phyloP scores from a whole-genome alignment of 2,113 vertebrate genomes.

The Papio anubis region DNA sequence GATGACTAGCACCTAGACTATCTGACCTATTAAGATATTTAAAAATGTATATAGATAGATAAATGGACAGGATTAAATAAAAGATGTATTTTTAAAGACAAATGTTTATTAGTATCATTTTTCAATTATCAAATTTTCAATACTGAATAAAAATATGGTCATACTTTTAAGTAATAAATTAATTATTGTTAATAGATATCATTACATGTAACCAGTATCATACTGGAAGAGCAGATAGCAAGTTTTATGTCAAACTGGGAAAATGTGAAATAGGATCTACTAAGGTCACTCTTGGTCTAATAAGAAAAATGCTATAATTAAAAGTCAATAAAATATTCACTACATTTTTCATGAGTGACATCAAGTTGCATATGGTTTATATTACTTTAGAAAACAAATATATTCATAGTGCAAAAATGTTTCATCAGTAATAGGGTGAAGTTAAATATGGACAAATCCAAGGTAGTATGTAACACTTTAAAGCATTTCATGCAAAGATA shows the following conservation, averaged over 20 bases:
- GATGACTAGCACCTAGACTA: not conserved
- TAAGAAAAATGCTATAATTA: not conserved
- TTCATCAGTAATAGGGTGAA: constrained; percentile 5
- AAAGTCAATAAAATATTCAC: not conserved
- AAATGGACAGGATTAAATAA: not conserved
- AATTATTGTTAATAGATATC: too few species aligned
- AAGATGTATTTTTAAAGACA: constrained; percentile 28
- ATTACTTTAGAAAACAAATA: not conserved
- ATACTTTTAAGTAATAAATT: not conserved
- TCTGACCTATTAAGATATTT: not conserved
- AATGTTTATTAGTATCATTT: not conserved
- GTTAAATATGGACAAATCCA: not conserved
- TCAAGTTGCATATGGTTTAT: not conserved
- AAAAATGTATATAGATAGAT: too few species aligned
- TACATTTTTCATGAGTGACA: not conserved
- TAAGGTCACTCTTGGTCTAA: not conserved
- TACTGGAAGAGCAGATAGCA: not conserved
- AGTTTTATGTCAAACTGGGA: not conserved
- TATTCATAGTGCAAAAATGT: not conserved
- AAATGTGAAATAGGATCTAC: not conserved
- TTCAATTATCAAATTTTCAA: constrained; percentile 36
- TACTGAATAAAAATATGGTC: not conserved
- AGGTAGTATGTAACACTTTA: not conserved
- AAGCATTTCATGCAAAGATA: not conserved
- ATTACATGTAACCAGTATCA: not conserved